Conservation (phyloP, 1,140 invertebrate genomes). For the Chelonus insularis region DNA sequence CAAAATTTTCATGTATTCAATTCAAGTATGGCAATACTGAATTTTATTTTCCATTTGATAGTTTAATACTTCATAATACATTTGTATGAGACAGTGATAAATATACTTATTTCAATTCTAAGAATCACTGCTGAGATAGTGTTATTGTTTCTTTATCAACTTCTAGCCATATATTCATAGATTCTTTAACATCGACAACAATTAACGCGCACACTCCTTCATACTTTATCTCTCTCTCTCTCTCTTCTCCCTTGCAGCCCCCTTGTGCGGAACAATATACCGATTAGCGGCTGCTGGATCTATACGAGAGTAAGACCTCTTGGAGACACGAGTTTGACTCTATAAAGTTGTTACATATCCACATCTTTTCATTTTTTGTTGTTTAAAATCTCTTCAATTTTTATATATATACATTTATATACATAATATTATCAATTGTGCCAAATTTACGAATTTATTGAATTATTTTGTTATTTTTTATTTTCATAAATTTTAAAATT, state of each 20-base stretch:
- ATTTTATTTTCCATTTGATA: too few species aligned
- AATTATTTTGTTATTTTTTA: background rate
- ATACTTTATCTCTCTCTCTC: background rate
- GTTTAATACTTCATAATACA: too few species aligned
- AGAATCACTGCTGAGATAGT: too few species aligned
- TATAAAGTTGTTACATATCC: background rate
- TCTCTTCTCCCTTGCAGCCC: background rate
- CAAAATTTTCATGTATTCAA: slow-evolving; percentile 27
- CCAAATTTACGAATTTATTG: too few species aligned
- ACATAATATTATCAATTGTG: background rate
- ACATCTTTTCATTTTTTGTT: background rate
- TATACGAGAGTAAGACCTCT: slow-evolving; percentile 16
- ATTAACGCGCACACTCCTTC: slow-evolving; percentile 17
- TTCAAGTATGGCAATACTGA: too few species aligned
- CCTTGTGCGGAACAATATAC: slow-evolving; percentile 14
- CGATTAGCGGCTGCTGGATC: slow-evolving; percentile 21
- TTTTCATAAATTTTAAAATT: background rate
- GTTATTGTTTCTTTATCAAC: too few species aligned
- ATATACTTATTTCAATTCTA: background rate
- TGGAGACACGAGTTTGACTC: background rate
- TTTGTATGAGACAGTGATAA: too few species aligned
- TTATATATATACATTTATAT: background rate
- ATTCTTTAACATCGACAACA: background rate
- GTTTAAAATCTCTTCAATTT: background rate
- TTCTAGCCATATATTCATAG: too few species aligned